Conservation (phyloP, 2,888 invertebrate genomes). For the Pocota personata region DNA sequence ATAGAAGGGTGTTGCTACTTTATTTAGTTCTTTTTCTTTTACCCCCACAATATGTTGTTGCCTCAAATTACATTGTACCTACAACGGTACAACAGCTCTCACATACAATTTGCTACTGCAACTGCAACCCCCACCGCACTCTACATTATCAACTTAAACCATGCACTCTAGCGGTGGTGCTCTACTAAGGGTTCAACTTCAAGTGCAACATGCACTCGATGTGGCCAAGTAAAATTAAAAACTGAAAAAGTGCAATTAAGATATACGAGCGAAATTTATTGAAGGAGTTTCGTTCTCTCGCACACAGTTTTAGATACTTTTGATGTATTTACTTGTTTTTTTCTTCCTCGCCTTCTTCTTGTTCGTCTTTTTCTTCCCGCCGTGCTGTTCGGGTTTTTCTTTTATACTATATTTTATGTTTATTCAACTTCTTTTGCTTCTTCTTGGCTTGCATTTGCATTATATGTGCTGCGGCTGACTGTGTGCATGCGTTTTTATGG, state of each 20-base stretch:
- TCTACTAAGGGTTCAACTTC: conserved; percentile 73
- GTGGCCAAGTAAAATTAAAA: conserved; percentile 75
- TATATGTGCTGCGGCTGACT: conserved; percentile 40
- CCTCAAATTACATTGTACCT: conserved; percentile 72
- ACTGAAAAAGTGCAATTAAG: conserved; percentile 75
- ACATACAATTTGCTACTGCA: conserved; percentile 58
- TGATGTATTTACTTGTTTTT: conserved; percentile 34
- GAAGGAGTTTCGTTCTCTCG: conserved; percentile 73
- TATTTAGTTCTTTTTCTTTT: conserved; percentile 64
- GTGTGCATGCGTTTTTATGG: conserved; percentile 70
- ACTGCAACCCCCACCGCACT: conserved; percentile 15
- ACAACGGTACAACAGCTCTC: conserved; percentile 69
- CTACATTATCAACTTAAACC: conserved; percentile 62
- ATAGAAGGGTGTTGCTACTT: conserved; percentile 60
- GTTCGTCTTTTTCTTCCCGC: background rate
- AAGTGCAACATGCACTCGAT: conserved; percentile 74
- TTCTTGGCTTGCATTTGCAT: conserved; percentile 64
- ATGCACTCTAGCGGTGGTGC: conserved; percentile 49
- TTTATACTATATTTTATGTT: conserved; percentile 68
- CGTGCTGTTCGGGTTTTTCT: conserved; percentile 47
- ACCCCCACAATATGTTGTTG: conserved; percentile 67
- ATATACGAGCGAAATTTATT: conserved; percentile 75
- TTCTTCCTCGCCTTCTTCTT: background rate
- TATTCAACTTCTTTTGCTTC: conserved; percentile 48
- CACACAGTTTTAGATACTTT: conserved; percentile 60